Evolutionary conservation across 2,113 vertebrate species (phyloP), one percentile per base, ranked within the genome.

Genomic region (Zosterops borbonicus): DNA sequence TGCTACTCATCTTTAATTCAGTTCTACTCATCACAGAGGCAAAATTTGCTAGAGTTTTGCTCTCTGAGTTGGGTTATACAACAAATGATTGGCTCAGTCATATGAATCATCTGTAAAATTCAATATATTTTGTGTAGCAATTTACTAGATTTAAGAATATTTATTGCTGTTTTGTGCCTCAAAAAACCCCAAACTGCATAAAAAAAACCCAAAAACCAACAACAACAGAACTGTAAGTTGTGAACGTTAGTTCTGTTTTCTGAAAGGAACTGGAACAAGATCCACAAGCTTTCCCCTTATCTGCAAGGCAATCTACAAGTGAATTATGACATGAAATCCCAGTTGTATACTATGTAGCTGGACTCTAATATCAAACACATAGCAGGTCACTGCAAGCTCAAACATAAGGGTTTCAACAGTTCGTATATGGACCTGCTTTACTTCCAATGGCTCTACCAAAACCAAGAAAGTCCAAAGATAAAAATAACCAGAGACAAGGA

Each of bases 191-290:
- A 44, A 3, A 1, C 6, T 28, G 19, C 24, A 67, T 44, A 19
- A 35, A 33, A 44, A 5, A 2, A n/a, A n/a, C n/a, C 0, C 1
- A 39, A 62, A 62, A 19, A 12, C 4, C 8, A 8, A 22, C 9
- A 20, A 31, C 14, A 59, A 44, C 13, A 47, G 53, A 74, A n/a
- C 16, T 39, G 5, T 53, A 50, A 75, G 8, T 9, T 69, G 6
- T 19, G 12, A 88, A 17, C 0, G 1, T 2, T 19, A 27, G 11
- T 42, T 70, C 14, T 75, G 21, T 81, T 92, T 91, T 59, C 52
- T 68, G 65, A 74, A 75, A 71, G 7, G 19, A 74, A 41, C 12
- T 16, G 17, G 24, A 79, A 29, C 4, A 89, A 56, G 4, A 9
- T 39, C 5, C 47, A 39, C 31, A 68, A 27, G 0, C 2, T 62